Conservation (phyloP, 2,888 invertebrate genomes). For the Acholoe squamosa region DNA sequence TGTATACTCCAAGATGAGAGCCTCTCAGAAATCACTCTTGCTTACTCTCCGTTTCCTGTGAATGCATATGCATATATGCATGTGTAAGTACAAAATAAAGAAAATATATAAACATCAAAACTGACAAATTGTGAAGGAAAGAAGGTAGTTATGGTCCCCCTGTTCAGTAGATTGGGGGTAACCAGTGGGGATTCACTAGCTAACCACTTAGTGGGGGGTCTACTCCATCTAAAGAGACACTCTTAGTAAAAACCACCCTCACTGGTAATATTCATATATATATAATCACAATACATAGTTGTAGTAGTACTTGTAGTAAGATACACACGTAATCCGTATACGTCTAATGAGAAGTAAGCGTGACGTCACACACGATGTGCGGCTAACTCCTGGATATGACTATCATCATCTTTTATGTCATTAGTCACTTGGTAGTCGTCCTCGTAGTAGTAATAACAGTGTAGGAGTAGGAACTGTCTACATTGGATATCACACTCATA, state of each 20-base stretch:
- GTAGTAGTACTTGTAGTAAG: too few relatives aligned
- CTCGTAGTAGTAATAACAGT: constrained; percentile 22
- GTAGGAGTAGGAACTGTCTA: not conserved
- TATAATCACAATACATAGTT: too few relatives aligned
- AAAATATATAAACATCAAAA: constrained; percentile 39
- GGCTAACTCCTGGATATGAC: not conserved
- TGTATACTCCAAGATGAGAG: not conserved
- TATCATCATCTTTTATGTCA: too few relatives aligned
- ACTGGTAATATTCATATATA: too few relatives aligned
- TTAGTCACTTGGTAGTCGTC: constrained; percentile 28
- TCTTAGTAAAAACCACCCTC: not conserved
- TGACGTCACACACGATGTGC: not conserved
- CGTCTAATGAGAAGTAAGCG: not conserved
- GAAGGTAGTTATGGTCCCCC: not conserved
- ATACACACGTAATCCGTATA: not conserved
- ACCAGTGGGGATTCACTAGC: not conserved
- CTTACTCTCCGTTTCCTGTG: too few relatives aligned
- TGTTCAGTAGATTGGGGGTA: not conserved
- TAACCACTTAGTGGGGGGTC: not conserved
- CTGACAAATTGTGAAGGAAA: constrained; percentile 53
- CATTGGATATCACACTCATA: constrained; percentile 32
- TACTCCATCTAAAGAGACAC: not conserved
- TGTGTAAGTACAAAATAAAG: constrained; percentile 11
- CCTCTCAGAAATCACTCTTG: not conserved
- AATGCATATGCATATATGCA: too few relatives aligned